Conservation (phyloP, 2,113 vertebrate species). For the Oncorhynchus tshawytscha region DNA sequence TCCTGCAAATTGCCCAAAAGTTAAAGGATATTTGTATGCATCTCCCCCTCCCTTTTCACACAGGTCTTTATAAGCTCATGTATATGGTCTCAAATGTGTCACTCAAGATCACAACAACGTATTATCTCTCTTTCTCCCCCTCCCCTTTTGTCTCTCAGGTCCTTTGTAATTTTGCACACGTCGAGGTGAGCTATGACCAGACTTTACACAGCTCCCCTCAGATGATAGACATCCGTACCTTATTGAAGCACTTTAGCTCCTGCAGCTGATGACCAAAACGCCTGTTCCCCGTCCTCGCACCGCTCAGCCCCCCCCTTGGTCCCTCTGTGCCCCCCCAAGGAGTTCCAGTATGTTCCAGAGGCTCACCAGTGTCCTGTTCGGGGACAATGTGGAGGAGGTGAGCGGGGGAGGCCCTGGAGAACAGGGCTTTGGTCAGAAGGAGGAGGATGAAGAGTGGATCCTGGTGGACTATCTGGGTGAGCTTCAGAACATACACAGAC, state of each 20-base stretch:
- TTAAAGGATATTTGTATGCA: too few relatives aligned
- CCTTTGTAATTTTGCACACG: conserved; percentile 56
- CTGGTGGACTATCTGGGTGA: conserved; percentile 95
- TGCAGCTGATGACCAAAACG: conserved; percentile 76
- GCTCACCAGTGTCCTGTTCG: conserved; percentile 90
- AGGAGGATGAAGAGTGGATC: conserved; percentile 92
- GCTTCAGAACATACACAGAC: conserved; percentile 18
- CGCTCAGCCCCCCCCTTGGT: conserved; percentile 66
- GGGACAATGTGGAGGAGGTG: conserved; percentile 77
- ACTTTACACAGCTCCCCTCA: conserved; percentile 51
- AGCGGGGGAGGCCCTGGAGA: conserved; percentile 66
- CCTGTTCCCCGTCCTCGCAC: conserved; percentile 45
- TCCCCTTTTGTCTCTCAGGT: conserved; percentile 28
- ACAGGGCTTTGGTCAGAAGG: conserved; percentile 69
- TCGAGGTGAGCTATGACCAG: conserved; percentile 66
- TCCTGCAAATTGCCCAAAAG: too few relatives aligned
- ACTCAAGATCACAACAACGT: background rate
- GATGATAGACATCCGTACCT: conserved; percentile 71
- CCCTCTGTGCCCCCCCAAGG: conserved; percentile 63
- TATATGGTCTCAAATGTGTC: background rate
- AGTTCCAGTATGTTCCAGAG: conserved; percentile 86
- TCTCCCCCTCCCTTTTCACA: background rate
- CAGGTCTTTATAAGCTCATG: background rate
- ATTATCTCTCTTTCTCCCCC: background rate
- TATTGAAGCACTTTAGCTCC: conserved; percentile 82